Evolutionary conservation across 2,888 invertebrate species (phyloP), one percentile per base, ranked within the genome.

Genomic region (Mylabris sibirica): DNA sequence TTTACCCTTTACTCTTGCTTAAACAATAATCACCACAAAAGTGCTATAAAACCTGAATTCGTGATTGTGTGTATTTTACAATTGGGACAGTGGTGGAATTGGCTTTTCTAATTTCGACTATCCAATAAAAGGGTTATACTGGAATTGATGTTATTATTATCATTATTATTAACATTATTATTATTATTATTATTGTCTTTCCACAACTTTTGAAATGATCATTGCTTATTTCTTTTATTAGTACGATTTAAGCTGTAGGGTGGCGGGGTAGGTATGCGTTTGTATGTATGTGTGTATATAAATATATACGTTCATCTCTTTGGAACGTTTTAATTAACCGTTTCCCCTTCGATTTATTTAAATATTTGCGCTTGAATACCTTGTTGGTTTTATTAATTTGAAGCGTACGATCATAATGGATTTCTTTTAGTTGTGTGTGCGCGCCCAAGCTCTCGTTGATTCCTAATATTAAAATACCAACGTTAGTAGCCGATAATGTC

Each of bases 41-140:
- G 78, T 80, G 74, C 78, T 78, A 80, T 80, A 78, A 80, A 79
- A 80, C 78, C 77, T 74, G 76, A 75, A 80, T 80, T 77, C 81
- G 80, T 80, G 81, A 81, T 80, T 81, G 80, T 81, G 80, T 81
- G 78, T 82, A 81, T 80, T 81, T 80, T 79, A 81, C 81, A 82
- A 80, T 80, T 81, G 81, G 78, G 81, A 49, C 49, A 81, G 79
- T 77, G 75, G 77, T 78, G 80, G 80, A 81, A 83, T 83, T 82
- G 82, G 82, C 82, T 82, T 82, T 83, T 83, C 82, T 82, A 82
- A 83, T 83, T 83, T 82, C 81, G 79, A 80, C 81, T 80, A 77
- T 80, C 80, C 79, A 81, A 81, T 82, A 82, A 82, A 49, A 81
- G 82, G 82, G 82, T 82, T 81, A 75, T 70, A 72, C 73, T 63